These are phyloP conservation scores for Phylloscopus whistleri DNA, from an alignment of 2,113 vertebrate genomes.

Conservation along the genomic window DNA sequence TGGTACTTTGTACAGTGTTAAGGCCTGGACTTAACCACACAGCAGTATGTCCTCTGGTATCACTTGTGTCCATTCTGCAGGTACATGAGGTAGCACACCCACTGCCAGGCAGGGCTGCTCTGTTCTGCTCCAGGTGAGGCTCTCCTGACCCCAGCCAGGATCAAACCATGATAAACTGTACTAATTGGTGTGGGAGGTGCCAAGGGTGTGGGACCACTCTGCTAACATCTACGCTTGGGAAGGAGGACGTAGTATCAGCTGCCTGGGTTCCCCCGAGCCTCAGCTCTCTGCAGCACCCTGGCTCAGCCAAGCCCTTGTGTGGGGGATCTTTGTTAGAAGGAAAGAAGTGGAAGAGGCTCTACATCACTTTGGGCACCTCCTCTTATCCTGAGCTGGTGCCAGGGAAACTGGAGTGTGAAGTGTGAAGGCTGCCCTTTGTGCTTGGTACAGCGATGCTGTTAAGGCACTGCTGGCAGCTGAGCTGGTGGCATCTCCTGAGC, in stretches of 20 bases:
- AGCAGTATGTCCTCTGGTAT: background rate
- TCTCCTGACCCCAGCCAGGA: background rate
- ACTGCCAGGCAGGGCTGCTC: background rate
- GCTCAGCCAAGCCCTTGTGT: fast-evolving
- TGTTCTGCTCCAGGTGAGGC: background rate
- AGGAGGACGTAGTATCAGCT: fast-evolving
- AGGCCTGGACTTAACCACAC: background rate
- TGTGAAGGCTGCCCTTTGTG: background rate
- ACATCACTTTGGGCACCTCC: background rate
- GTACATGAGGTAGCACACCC: background rate
- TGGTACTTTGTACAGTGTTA: background rate
- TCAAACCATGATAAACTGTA: fast-evolving
- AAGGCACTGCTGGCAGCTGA: background rate
- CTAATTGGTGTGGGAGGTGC: background rate
- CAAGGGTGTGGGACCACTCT: background rate
- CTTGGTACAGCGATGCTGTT: background rate
- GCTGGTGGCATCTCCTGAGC: background rate
- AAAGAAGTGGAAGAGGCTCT: background rate
- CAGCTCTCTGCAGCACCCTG: background rate
- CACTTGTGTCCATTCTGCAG: background rate
- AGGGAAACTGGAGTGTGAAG: background rate
- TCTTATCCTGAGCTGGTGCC: background rate
- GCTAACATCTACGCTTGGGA: background rate
- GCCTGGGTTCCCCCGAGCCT: background rate
- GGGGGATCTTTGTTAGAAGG: background rate